Base-by-base conservation (phyloP, 2,113 vertebrate species). In the Electrona antarctica region DNA sequence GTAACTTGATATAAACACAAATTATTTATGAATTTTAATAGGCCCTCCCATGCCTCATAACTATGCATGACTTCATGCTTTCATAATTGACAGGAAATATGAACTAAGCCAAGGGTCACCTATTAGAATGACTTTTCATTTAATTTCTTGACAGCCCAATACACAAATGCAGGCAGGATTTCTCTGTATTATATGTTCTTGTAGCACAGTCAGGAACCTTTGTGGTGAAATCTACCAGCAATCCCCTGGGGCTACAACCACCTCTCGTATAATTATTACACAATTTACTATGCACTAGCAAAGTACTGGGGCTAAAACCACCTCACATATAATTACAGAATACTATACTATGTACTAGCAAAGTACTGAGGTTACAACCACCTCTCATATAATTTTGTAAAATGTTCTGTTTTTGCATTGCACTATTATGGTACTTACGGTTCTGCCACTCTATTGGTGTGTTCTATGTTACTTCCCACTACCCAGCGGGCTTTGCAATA, bases 51-150 rank as follows among this genome's bases (percentile, higher is more conserved):
- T 93, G 95, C 94, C 95, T 96, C 94, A 97, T 99, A 97, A 98
- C 96, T 99, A 98, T 97, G 96, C 96, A 97, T 96, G 95, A 95
- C 95, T 97, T 95, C 95, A 94, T 95, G 95, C 95, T 95, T 96
- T 95, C 94, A 95, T 98, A 98, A 98, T 96, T 97, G 97, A 97
- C 96, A 97, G 96, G 96, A 97, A 96, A 98, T 98, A 98, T 97
- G 96, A 96, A 95, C 93, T 93, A 94, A 95, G 96, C 97, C 95
- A 97, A 93, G 95, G 95, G 96, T 96, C 94, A 93, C 95, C 96
- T 95, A 95, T 98, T 97, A 98, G 96, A 99, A 96, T 95, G 98
- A 97, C 96, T 99, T 97, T 96, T 97, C 97, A 97, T 98, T 97
- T 96, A 95, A 95, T 95, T 94, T 96, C 95, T 93, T 98, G 97